phyloP scores from a whole-genome alignment of 1,140 invertebrate genomes.

The Heliconius nattereri region DNA sequence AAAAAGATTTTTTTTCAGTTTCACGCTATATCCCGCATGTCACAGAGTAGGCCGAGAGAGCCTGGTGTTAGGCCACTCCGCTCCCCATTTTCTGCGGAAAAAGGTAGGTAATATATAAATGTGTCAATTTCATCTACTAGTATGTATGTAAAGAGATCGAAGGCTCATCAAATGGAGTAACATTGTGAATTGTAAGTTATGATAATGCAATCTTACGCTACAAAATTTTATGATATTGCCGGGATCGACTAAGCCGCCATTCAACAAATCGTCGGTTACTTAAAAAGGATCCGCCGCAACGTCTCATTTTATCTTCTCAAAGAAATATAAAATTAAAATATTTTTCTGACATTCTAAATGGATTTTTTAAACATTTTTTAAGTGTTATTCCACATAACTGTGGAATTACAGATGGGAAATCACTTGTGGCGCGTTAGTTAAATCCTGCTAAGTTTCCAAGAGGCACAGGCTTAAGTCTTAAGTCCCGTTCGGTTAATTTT shows the following conservation, averaged over 20 bases:
- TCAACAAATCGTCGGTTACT: conserved; percentile 26
- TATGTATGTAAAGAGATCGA: neutral
- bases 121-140: neutral
- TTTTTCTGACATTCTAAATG: neutral
- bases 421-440: too few species aligned
- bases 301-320: conserved; percentile 7
- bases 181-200: conserved; percentile 25
- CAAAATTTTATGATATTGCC: conserved; percentile 26
- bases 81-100: too few species aligned
- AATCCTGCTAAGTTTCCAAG: too few species aligned
- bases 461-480: too few species aligned
- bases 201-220: conserved; percentile 31
- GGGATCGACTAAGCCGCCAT: conserved; percentile 23
- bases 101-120: neutral
- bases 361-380: too few species aligned
- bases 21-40: too few species aligned
- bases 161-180: neutral
- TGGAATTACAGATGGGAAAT: too few species aligned
- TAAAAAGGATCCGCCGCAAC: conserved; percentile 2
- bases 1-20: too few species aligned
- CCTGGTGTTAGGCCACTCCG: too few species aligned
- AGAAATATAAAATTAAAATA: neutral
- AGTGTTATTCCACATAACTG: too few species aligned
- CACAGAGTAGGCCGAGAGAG: too few species aligned
- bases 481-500: too few species aligned